These are phyloP conservation scores for Gambusia yucatana DNA, from an alignment of 2,797 vertebrate genomes.

Conservation along the genomic window DNA sequence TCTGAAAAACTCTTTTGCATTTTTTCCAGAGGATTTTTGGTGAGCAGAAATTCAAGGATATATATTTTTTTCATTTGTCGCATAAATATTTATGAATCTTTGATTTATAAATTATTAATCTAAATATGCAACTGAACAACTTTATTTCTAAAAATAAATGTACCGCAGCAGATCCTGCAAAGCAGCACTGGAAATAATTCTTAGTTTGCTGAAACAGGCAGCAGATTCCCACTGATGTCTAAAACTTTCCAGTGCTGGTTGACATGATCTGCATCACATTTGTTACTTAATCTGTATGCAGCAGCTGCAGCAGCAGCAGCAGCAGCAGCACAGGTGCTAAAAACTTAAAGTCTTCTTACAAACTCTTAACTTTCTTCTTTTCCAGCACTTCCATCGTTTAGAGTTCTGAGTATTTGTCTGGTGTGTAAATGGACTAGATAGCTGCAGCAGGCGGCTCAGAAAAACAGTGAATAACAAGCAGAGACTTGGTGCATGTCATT, in stretches of 20 bases:
- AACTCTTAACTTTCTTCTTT: not conserved
- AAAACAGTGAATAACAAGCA: not conserved
- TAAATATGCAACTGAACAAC: not conserved
- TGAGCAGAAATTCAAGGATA: not conserved
- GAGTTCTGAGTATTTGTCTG: not conserved
- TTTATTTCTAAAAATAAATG: constrained; percentile 7
- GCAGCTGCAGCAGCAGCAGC: not conserved
- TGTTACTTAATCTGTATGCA: not conserved
- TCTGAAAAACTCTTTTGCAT: not conserved
- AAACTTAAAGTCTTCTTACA: not conserved
- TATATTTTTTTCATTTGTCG: not conserved
- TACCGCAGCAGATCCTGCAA: not conserved
- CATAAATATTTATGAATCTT: not conserved
- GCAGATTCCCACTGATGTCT: not conserved
- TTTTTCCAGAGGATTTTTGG: not conserved
- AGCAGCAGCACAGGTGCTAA: not conserved
- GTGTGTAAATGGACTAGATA: not conserved
- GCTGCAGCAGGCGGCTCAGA: not conserved
- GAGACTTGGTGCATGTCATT: not conserved
- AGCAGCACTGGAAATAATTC: not conserved
- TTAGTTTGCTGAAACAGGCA: not conserved
- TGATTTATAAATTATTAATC: constrained; percentile 6
- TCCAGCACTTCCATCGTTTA: not conserved
- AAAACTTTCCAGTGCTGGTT: not conserved
- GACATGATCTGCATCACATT: not conserved